Base-by-base conservation (phyloP, 2,113 vertebrate genomes). In the Podocnemis expansa region DNA sequence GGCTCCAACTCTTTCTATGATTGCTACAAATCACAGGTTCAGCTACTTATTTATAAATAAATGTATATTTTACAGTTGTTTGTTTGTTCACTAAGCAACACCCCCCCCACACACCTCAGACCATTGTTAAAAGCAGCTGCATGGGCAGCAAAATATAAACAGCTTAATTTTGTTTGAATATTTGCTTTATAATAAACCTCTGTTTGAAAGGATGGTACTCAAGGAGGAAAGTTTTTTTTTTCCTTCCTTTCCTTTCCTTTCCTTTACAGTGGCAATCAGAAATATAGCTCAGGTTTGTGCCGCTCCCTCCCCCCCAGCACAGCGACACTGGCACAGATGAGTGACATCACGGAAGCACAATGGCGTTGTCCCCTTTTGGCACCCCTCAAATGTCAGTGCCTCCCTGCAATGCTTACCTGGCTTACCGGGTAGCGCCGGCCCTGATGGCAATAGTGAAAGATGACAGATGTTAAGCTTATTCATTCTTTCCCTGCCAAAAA, bases 11-110 rank as follows among this genome's bases (percentile, higher is more conserved):
- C 95, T 0, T 97, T 98, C 63, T 97, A 97, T 45, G 96, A 97
- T 52, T 97, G 94, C 98, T 98, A 97, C 97, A 98, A 96, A 95
- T 91, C 96, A 73, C 98, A 98, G 98, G 98, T 98, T 78, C 60
- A 0, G 17, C 81, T 55, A 12, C 5, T 75, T 91, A 63, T 47
- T 83, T n/a, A 17, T 67, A 47, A 67, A n/a, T 84, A 63, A 24
- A 8, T 38, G 25, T 38, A 10, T 16, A 1, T 86, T 58, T 76
- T 41, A 24, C 60, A 12, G 41, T 38, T 22, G 78, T 94, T 10
- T 83, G 4, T 38, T 51, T 78, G 78, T 78, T 82, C 29, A 17
- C 25, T 76, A n/a, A 27, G 67, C 78, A 92, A 87, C 3, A 41
- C 38, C 38, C 41, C 11, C 11, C n/a, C n/a, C n/a, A n/a, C n/a